Percentiles rank a stretch among this genome's conserved stretches.
Conservation (phyloP, 2,888 invertebrate species). For the Mycogona germanica region DNA sequence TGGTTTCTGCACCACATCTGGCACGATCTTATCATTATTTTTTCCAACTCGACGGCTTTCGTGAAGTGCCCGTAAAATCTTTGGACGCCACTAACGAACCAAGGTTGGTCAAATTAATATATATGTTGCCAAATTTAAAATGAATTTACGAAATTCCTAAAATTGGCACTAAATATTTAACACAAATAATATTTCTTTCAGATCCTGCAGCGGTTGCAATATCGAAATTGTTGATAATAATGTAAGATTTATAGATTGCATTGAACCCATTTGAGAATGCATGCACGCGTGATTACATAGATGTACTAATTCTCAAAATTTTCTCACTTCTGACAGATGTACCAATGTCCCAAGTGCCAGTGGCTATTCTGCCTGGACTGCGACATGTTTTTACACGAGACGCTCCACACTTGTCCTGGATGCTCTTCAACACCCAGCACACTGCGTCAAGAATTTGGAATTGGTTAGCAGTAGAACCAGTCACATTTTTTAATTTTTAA, state of each 20-base stretch:
- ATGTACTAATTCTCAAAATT: too few relatives aligned
- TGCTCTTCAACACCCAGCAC: slow-evolving; percentile 51
- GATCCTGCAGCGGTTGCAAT: slow-evolving; percentile 26
- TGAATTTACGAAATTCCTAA: too few relatives aligned
- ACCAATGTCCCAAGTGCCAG: slow-evolving; percentile 63
- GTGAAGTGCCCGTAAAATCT: slow-evolving; percentile 48
- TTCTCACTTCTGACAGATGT: slow-evolving; percentile 44
- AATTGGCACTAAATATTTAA: too few relatives aligned
- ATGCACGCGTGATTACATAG: too few relatives aligned
- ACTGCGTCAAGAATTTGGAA: slow-evolving; percentile 2
- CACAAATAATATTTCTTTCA: slow-evolving; percentile 9
- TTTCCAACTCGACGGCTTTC: slow-evolving; percentile 79
- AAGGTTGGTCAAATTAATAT: slow-evolving; percentile 20
- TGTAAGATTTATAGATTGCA: slow-evolving; percentile 19
- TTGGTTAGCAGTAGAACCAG: too few relatives aligned
- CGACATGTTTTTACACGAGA: slow-evolving; percentile 85
- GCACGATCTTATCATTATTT: slow-evolving; percentile 96
- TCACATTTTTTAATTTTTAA: too few relatives aligned
- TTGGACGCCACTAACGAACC: slow-evolving; percentile 19
- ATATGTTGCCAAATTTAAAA: too few relatives aligned
- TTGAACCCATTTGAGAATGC: too few relatives aligned
- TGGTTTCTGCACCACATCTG: slow-evolving; percentile 95
- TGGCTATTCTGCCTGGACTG: slow-evolving; percentile 87
- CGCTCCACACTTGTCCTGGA: slow-evolving; percentile 91
- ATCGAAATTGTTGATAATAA: slow-evolving; percentile 25